phyloP scores from a whole-genome alignment of 2,797 vertebrate species.

The Zalophus californianus region DNA sequence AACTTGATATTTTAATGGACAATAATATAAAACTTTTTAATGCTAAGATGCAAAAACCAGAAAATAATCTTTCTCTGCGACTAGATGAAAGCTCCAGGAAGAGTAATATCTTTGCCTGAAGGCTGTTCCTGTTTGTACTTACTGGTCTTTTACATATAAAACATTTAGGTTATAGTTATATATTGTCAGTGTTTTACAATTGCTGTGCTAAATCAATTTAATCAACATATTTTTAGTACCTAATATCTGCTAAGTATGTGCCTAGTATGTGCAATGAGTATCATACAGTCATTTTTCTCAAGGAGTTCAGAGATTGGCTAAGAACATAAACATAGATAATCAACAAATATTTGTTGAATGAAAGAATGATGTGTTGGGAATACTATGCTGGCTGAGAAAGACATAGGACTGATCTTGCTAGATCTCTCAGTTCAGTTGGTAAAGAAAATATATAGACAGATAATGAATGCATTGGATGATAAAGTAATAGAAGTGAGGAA shows the following conservation, averaged over 20 bases:
- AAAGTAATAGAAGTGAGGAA: background rate
- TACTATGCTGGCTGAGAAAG: background rate
- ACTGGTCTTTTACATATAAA: background rate
- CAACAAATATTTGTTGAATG: slow-evolving; percentile 14
- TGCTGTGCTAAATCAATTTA: background rate
- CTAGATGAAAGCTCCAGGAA: background rate
- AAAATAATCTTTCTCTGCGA: background rate
- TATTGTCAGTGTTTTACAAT: background rate
- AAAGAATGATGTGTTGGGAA: background rate
- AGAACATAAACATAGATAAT: background rate
- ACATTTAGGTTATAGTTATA: background rate
- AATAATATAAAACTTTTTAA: background rate
- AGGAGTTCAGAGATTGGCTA: background rate
- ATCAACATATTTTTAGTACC: background rate
- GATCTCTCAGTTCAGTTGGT: background rate
- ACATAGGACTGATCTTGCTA: background rate
- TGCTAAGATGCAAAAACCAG: background rate
- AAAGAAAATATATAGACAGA: background rate
- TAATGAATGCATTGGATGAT: background rate
- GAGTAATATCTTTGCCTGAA: background rate
- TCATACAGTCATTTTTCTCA: background rate
- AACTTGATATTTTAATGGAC: background rate
- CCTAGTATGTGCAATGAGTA: background rate
- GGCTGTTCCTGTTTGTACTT: background rate
- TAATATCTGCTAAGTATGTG: background rate